Evolutionary conservation across 2,888 invertebrate genomes (phyloP), one percentile per base, ranked within the genome.

Genomic region (Lasioglossum malachurum): DNA sequence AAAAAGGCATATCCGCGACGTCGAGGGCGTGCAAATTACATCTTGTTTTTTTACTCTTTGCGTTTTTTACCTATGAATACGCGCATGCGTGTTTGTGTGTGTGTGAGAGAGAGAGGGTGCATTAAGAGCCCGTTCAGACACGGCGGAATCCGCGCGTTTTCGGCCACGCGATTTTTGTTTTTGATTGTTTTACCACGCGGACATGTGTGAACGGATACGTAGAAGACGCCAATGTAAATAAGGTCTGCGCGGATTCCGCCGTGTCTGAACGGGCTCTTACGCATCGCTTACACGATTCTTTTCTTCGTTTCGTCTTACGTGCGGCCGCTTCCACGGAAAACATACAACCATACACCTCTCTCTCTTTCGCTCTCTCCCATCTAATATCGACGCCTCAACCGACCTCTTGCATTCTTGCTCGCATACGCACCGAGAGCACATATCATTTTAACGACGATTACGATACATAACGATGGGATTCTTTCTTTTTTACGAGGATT

Each of bases 1-100:
- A 87, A 92, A 93, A 95, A 94, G 94, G 94, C 94, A 93, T 74
- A 38, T 93, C 92, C 93, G 92, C 93, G 93, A 94, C 93, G 93
- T 93, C 93, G 91, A 93, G 91, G 91, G 93, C 91, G 93, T 91
- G 92, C 92, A 92, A 16, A 86, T 87, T 69, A 35, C 8, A n/a
- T 57, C 10, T 57, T n/a, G 4, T 69, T 69, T 69, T 19, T 69
- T 38, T 67, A 7, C 31, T 67, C 67, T 84, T 60, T 57, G n/a
- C 60, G 23, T 64, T 31, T 64, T 44, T 44, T 82, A 81, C 75
- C 86, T 90, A 90, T 83, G 38, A 82, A 78, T 89, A 80, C 87
- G 84, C 85, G 85, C 83, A 80, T n/a, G 23, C n/a, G 10, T 53
- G 53, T n/a, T 1, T 8, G 31, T 31, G 31, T 31, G 53, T 10